Conservation (phyloP, 1,140 invertebrate species). For the Ridgeia piscesae region DNA sequence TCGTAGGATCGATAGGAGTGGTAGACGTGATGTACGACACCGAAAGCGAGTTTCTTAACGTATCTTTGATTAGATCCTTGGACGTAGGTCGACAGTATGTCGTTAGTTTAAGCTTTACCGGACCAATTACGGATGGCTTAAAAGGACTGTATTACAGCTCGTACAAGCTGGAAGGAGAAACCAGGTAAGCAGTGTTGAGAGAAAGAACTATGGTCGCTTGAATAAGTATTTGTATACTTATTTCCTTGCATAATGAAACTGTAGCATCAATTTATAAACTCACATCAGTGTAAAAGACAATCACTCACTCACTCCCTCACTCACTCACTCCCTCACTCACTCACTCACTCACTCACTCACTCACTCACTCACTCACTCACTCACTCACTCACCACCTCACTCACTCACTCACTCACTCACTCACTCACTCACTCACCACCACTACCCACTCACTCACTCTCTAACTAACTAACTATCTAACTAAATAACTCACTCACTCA, state of each 20-base stretch:
- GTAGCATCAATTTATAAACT: neutral
- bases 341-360: neutral
- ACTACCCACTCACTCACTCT: too few relatives aligned
- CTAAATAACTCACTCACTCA: too few relatives aligned
- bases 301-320: neutral
- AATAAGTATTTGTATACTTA: neutral
- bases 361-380: neutral
- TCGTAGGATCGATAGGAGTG: neutral
- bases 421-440: too few relatives aligned
- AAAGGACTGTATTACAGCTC: constrained; percentile 49
- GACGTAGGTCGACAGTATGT: constrained; percentile 63
- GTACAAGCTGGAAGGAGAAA: constrained; percentile 40
- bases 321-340: neutral
- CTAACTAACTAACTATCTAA: too few relatives aligned
- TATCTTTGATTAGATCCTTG: constrained; percentile 44
- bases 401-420: neutral
- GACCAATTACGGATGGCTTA: constrained; percentile 72
- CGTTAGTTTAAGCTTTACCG: constrained; percentile 69
- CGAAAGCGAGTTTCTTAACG: neutral
- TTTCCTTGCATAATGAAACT: neutral
- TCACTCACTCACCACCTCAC: neutral
- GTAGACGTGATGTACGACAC: neutral
- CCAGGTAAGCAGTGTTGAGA: constrained; percentile 38
- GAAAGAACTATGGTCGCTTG: neutral
- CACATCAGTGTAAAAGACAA: too few relatives aligned